A percentile compares a stretch with the other conserved stretches of the same genome.
phyloP scores from a whole-genome alignment of 64 coral and sea anemone species.

The Montipora capricornis region DNA sequence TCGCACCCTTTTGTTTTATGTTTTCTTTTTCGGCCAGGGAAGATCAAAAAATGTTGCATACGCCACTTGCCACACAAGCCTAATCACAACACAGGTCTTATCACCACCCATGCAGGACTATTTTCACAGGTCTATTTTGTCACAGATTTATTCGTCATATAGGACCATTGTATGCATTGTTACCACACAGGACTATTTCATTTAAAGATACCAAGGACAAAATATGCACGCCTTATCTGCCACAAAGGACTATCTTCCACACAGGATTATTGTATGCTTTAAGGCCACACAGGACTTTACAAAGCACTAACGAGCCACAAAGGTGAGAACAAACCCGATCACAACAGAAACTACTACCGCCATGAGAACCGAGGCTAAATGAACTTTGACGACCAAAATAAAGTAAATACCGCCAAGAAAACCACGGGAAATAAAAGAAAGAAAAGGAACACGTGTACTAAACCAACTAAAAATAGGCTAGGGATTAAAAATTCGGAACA shows the following conservation, averaged over 20 bases:
- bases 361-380: neutral
- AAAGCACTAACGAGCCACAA: constrained; percentile 3
- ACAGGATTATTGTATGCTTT: constrained; percentile 22
- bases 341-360: neutral
- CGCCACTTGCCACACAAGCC: neutral
- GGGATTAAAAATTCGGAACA: constrained; percentile 10
- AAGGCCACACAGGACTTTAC: constrained; percentile 21
- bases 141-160: no score
- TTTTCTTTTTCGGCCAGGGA: neutral
- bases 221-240: neutral
- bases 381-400: neutral
- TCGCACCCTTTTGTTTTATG: neutral
- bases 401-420: no score
- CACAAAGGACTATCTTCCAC: constrained; percentile 15
- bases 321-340: neutral
- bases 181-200: neutral
- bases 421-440: no score
- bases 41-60: neutral
- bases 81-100: neutral
- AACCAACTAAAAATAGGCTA: neutral
- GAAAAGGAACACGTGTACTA: neutral
- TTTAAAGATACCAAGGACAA: constrained; percentile 12
- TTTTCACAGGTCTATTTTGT: neutral
- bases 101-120: neutral
- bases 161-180: neutral